Evolutionary conservation across 1,140 invertebrate species (phyloP).

Genomic region (Aphis gossypii): DNA sequence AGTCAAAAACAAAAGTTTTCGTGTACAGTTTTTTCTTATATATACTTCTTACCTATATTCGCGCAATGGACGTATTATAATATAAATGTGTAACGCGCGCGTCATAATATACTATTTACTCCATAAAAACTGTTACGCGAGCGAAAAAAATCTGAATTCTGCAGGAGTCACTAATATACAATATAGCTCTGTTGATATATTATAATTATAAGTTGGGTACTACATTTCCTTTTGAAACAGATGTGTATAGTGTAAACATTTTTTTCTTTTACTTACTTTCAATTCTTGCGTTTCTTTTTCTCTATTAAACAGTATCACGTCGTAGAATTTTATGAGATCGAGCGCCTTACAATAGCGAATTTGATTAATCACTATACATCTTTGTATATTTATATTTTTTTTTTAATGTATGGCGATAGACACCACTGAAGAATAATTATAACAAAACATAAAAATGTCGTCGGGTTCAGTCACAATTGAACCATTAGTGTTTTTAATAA

Average conservation of each 20-base stretch:
- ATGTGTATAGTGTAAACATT: neutral
- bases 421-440: no score
- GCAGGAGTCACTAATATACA: neutral
- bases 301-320: accelerated
- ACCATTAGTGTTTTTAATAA: neutral
- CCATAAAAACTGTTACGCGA: neutral
- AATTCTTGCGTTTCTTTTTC: neutral
- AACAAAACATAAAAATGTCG: neutral
- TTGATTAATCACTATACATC: no score
- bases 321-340: neutral
- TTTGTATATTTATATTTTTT: neutral
- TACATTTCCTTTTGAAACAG: neutral
- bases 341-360: neutral
- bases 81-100: neutral
- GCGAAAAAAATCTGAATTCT: neutral
- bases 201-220: neutral
- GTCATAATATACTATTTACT: neutral
- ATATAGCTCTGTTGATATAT: neutral
- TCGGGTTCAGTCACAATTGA: neutral
- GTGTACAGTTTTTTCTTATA: neutral
- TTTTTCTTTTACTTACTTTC: neutral
- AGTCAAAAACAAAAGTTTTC: constrained; percentile 41
- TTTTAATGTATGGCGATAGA: neutral
- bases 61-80: neutral
- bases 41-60: neutral